Conservation (phyloP, 1,140 invertebrate species). For the Drosophila ambigua region DNA sequence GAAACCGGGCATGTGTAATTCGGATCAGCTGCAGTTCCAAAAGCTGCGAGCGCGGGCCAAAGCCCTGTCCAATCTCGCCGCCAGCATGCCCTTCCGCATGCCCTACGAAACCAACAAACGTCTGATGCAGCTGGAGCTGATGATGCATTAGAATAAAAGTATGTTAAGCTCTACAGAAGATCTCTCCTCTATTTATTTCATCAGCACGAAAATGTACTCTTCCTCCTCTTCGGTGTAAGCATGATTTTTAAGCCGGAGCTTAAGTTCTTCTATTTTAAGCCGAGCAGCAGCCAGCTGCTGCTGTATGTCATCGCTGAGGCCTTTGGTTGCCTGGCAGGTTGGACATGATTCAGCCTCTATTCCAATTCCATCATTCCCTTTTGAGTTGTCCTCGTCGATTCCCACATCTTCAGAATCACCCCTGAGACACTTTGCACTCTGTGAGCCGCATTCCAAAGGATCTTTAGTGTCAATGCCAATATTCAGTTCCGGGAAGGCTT, state of each 20-base stretch:
- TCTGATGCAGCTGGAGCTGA: conserved; percentile 96
- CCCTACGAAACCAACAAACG: conserved; percentile 97
- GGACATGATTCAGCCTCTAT: conserved; percentile 2
- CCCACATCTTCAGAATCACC: conserved; percentile 26
- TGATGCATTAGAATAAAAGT: conserved; percentile 91
- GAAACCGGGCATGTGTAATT: conserved; percentile 75
- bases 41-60: conserved; percentile 92
- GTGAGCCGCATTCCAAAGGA: conserved; percentile 9
- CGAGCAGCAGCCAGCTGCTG: conserved; percentile 18
- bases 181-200: conserved; percentile 16
- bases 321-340: neutral
- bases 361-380: neutral
- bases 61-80: conserved; percentile 96
- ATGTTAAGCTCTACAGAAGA: neutral
- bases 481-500: conserved; percentile 17
- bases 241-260: neutral
- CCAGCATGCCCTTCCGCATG: conserved; percentile 97
- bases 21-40: conserved; percentile 86
- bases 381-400: conserved; percentile 30
- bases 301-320: neutral
- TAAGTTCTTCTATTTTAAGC: conserved; percentile 12
- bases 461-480: conserved; percentile 14
- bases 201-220: conserved; percentile 32
- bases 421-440: neutral
- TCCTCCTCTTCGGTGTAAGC: conserved; percentile 15